Evolutionary conservation across 1,140 invertebrate species (phyloP), one percentile per base, ranked within the genome.

Genomic region (Caenorhabditis inopinata): DNA sequence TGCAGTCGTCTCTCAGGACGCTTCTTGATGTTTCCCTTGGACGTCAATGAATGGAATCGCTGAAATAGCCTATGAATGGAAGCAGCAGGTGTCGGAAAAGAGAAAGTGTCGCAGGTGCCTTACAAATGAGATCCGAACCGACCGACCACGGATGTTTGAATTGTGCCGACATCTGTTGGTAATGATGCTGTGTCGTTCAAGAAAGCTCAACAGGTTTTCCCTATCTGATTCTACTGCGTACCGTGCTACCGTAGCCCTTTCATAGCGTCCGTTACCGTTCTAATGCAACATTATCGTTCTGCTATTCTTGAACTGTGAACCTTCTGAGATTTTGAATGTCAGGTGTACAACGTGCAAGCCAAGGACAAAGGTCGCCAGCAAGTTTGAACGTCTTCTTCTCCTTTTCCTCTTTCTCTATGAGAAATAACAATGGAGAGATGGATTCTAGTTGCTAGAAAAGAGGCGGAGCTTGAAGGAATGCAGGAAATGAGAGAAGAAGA

Each of bases 221-320:
- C 32, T 68, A 68, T 68, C 58, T 68, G 58, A 68, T 68, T 68
- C n/a, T n/a, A n/a, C n/a, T n/a, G n/a, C n/a, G n/a, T n/a, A n/a
- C n/a, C n/a, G n/a, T n/a, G n/a, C n/a, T n/a, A n/a, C n/a, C n/a
- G n/a, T n/a, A n/a, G n/a, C n/a, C n/a, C n/a, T n/a, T n/a, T n/a
- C n/a, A n/a, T n/a, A n/a, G n/a, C n/a, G n/a, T n/a, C n/a, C n/a
- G n/a, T n/a, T n/a, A n/a, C n/a, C n/a, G n/a, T n/a, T n/a, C n/a
- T n/a, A n/a, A n/a, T n/a, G n/a, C n/a, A n/a, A n/a, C n/a, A n/a
- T n/a, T n/a, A n/a, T n/a, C n/a, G 18, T 14, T n/a, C 23, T 18
- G 53, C 7, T 18, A 29, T 42, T 16, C n/a, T 68, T 68, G 58
- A 68, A 68, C 58, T 32, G 27, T 58, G 51, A 58, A 32, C 51